Conservation (phyloP, 2,113 vertebrate species). For the Percopsis transmontana region DNA sequence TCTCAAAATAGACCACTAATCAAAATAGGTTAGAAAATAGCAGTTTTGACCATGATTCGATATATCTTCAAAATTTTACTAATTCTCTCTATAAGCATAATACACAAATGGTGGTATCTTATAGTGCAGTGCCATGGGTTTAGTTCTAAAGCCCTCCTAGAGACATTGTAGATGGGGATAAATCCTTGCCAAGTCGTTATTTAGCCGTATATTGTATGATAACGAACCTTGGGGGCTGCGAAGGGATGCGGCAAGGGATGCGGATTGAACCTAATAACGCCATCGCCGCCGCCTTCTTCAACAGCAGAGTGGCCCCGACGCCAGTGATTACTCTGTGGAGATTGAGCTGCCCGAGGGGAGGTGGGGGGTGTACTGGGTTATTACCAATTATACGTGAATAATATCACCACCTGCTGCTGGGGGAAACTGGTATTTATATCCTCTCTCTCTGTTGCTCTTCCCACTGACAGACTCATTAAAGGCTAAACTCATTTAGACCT, state of each 20-base stretch:
- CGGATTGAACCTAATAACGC: constrained; percentile 64
- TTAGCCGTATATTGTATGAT: constrained; percentile 56
- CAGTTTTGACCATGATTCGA: background rate
- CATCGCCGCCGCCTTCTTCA: constrained; percentile 14
- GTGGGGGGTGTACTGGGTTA: constrained; percentile 59
- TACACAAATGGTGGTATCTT: no score
- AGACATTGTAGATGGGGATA: background rate
- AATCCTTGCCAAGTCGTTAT: background rate
- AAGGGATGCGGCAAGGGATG: constrained; percentile 14
- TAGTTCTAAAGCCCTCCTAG: no score
- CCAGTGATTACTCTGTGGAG: constrained; percentile 70
- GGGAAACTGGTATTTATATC: constrained; percentile 40
- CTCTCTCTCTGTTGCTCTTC: constrained; percentile 25
- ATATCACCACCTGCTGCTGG: constrained; percentile 64
- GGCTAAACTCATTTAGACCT: constrained; percentile 58
- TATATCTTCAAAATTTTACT: no score
- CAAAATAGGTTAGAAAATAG: no score
- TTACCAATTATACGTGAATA: constrained; percentile 79
- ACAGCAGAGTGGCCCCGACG: constrained; percentile 51
- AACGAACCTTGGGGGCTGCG: constrained; percentile 57
- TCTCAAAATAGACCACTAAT: no score
- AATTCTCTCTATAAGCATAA: no score
- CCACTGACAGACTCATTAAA: constrained; percentile 57
- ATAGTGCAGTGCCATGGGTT: no score
- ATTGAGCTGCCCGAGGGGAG: constrained; percentile 49